These are phyloP conservation scores for Acleris cristana DNA, from an alignment of 2,888 invertebrate species.

Conservation along the genomic window DNA sequence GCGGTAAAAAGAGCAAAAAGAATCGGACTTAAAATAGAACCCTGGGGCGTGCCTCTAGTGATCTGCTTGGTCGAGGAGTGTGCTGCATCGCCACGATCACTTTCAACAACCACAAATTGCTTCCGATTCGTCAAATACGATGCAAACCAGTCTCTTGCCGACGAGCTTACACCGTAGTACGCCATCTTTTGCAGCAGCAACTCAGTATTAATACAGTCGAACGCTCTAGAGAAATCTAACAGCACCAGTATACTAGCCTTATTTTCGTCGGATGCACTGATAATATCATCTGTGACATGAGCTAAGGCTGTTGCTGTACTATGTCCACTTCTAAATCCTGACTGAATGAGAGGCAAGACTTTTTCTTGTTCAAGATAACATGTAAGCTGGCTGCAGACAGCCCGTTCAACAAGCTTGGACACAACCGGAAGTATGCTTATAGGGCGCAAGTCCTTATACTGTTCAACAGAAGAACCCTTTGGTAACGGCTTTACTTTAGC, in stretches of 20 bases:
- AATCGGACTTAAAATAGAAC: constrained; percentile 29
- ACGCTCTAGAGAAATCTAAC: constrained; percentile 39
- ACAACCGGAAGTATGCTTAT: neutral
- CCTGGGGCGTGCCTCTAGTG: neutral
- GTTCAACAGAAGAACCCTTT: neutral
- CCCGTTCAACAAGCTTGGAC: constrained; percentile 1
- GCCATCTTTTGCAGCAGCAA: constrained; percentile 31
- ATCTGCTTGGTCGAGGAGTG: constrained; percentile 9
- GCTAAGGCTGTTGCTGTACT: constrained; percentile 34
- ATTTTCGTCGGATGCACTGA: constrained; percentile 36
- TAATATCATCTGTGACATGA: constrained; percentile 38
- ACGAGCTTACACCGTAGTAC: constrained; percentile 29
- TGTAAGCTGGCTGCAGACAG: neutral
- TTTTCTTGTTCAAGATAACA: neutral
- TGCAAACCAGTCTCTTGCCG: neutral
- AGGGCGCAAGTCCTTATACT: neutral
- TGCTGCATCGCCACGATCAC: constrained; percentile 14
- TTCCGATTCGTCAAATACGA: neutral
- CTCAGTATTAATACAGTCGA: constrained; percentile 14
- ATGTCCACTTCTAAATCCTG: constrained; percentile 5
- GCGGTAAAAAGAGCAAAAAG: constrained; percentile 32
- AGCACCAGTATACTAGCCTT: constrained; percentile 35
- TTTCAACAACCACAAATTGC: constrained; percentile 17
- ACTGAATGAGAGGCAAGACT: neutral
- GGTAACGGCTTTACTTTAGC: constrained; percentile 5